Base-by-base conservation (phyloP, 1,140 invertebrate species). In the Sipha flava region DNA sequence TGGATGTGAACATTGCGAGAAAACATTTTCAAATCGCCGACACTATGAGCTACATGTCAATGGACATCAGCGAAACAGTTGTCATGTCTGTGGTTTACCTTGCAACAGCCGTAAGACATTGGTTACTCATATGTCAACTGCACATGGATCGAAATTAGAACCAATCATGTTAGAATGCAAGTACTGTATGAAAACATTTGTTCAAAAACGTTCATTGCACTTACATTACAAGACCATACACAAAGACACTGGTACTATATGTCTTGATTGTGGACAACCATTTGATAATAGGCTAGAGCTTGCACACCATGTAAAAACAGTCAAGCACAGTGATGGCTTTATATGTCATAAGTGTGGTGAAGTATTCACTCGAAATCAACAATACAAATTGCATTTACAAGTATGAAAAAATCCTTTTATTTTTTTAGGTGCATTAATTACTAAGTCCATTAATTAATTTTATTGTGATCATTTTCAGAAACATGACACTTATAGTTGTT, bases 301-400 rank as follows among this genome's bases (percentile, higher is more conserved):
- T 40, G 34, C 12, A 26, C 52, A 77, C 5, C 73, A 77, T 12
- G 14, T 26, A 10, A 26, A 37, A 2, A 43, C 49, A n/a, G 23
- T 43, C 18, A 59, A 59, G 21, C 73, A 70, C 0, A 23, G 52
- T 2, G 73, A 52, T n/a, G 52, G 73, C 9, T 77, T 77, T 16
- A 9, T 77, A 26, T 77, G 73, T 3, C 52, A 77, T n/a, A 40
- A 43, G 21, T 77, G 73, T 40, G 73, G 73, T 0, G 73, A 77
- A 57, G 34, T 54, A 12, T 77, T 77, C 29, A 43, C 31, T 7
- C 34, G 73, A 7, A 77, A n/a, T 1, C 73, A 77, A 59, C 73
- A 77, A 10, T 77, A 77, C 12, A 77, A 43, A n/a, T 77, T 77
- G n/a, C 73, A 77, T 59, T 59, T 77, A 29, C 47, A 77, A 54